A percentile compares a stretch with the other conserved stretches of the same genome.
These are phyloP conservation scores for Stichopus chloronotus DNA, from an alignment of 35 echinoderm and acorn worm species.

Conservation along the genomic window DNA sequence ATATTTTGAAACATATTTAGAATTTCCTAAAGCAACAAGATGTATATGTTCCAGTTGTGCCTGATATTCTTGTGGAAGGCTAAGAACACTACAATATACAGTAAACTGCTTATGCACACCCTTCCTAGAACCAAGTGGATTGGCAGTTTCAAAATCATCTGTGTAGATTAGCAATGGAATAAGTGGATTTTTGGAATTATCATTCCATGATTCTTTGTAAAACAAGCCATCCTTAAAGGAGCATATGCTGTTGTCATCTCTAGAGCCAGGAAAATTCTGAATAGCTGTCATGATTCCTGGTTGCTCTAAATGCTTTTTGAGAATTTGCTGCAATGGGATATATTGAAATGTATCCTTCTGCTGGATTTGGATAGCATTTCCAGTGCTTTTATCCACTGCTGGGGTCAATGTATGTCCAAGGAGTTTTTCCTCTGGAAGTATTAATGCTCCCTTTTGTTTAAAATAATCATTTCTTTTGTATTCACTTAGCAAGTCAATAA, in stretches of 20 bases:
- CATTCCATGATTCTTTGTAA: constrained; percentile 37
- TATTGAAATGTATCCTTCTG: constrained; percentile 62
- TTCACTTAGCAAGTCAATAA: not conserved
- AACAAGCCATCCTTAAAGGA: constrained; percentile 65
- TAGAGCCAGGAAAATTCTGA: not conserved
- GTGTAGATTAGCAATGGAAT: constrained; percentile 61
- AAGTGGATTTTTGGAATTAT: constrained; percentile 5
- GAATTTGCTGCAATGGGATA: constrained; percentile 49
- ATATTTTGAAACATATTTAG: constrained; percentile 58
- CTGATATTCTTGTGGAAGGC: constrained; percentile 50
- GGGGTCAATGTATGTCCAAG: not conserved
- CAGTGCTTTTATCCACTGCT: constrained; percentile 22
- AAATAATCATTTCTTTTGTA: not conserved
- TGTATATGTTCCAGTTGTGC: constrained; percentile 51
- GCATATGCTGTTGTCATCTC: constrained; percentile 51
- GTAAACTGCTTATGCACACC: constrained; percentile 62
- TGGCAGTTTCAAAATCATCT: constrained; percentile 78
- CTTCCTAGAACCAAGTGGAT: constrained; percentile 72
- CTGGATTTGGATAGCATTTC: constrained; percentile 32
- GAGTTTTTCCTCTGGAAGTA: not conserved
- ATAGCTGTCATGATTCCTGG: constrained; percentile 72
- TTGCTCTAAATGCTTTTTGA: constrained; percentile 64
- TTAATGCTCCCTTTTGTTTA: not conserved
- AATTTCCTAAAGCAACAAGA: constrained; percentile 57
- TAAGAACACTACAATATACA: constrained; percentile 64